phyloP scores from a whole-genome alignment of 2,113 vertebrate genomes.

The Leucosticte australis region DNA sequence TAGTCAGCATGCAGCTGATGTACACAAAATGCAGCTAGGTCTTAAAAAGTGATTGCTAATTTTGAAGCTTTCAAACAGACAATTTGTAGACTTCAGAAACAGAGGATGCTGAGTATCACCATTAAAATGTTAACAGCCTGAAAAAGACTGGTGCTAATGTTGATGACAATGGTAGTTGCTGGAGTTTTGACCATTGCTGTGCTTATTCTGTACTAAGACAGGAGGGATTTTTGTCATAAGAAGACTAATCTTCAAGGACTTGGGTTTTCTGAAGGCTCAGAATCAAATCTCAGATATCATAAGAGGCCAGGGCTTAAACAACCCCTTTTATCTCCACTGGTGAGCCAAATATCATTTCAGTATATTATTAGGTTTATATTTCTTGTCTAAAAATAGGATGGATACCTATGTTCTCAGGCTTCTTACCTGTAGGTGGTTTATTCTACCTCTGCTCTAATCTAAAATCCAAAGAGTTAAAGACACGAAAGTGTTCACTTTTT shows the following conservation, averaged over 20 bases:
- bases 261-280: neutral
- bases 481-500: slow-evolving; percentile 5
- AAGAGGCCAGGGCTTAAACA: neutral
- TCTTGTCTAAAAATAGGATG: neutral
- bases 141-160: neutral
- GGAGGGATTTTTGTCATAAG: neutral
- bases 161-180: neutral
- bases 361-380: slow-evolving; percentile 9
- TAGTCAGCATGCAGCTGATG: neutral
- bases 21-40: neutral
- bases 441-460: slow-evolving; percentile 45
- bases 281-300: neutral
- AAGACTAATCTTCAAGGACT: neutral
- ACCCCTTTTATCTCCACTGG: neutral
- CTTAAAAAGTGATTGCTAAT: neutral
- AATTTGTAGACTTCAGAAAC: neutral
- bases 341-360: neutral
- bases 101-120: neutral
- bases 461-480: slow-evolving; percentile 37
- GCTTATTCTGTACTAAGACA: neutral
- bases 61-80: neutral
- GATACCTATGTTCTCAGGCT: neutral
- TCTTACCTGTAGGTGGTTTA: neutral
- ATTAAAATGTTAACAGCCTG: neutral
- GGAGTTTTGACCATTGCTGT: neutral